Percentiles rank a stretch among this genome's conserved stretches.
Evolutionary conservation across 2,888 invertebrate genomes (phyloP).

Genomic region (Alsophila aescularia): DNA sequence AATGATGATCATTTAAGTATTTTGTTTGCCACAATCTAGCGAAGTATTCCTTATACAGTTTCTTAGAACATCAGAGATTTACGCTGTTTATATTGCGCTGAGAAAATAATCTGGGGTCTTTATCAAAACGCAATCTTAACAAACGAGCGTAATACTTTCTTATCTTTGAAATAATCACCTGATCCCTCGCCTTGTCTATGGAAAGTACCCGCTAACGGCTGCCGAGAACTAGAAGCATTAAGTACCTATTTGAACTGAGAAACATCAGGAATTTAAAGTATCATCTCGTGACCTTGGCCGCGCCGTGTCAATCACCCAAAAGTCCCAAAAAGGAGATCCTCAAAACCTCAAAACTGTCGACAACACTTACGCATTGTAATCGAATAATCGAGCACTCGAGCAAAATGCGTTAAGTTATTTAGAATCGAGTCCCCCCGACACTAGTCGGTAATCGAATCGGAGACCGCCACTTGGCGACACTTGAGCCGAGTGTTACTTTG

Average conservation of each 20-base stretch:
- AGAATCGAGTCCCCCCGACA: conserved; percentile 68
- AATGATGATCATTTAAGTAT: too few species aligned
- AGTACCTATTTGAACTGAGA: conserved; percentile 9
- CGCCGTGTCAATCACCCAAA: conserved; percentile 44
- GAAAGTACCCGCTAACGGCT: conserved; percentile 14
- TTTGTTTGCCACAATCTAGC: too few species aligned
- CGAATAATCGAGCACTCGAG: conserved; percentile 79
- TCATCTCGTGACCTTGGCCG: conserved; percentile 29
- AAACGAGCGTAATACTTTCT: conserved; percentile 25
- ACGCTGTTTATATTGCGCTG: conserved; percentile 17
- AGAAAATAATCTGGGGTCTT: conserved; percentile 23
- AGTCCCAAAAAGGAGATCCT: conserved; percentile 44
- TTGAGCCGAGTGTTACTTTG: conserved; percentile 78
- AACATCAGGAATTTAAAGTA: conserved; percentile 23
- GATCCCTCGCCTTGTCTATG: conserved; percentile 22
- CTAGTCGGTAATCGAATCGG: conserved; percentile 78
- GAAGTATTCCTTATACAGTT: conserved; percentile 25
- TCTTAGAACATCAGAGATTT: conserved; percentile 16
- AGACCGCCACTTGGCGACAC: conserved; percentile 78
- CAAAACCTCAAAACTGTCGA: conserved; percentile 55
- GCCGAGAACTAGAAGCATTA: conserved; percentile 4
- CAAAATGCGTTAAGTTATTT: conserved; percentile 76
- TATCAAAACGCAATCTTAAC: conserved; percentile 26
- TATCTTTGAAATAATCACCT: conserved; percentile 24
- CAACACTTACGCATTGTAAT: conserved; percentile 77